Evolutionary conservation across 2,888 invertebrate genomes (phyloP).

Genomic region (Agonum fuliginosum): DNA sequence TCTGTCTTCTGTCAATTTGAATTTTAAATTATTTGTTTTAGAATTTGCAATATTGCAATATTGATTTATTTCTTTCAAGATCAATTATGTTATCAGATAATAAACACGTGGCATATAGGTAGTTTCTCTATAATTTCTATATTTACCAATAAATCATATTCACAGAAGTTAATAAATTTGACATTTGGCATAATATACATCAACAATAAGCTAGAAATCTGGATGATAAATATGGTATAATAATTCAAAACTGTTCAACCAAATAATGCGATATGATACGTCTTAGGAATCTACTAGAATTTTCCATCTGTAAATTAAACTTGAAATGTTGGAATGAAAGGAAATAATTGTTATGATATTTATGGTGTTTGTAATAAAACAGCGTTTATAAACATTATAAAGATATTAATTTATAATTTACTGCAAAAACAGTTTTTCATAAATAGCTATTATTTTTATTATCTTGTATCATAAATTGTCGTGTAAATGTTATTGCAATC

Average conservation of each 20-base stretch:
- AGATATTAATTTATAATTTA: conserved; percentile 30
- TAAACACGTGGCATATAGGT: background rate
- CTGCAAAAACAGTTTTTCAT: background rate
- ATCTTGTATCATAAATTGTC: background rate
- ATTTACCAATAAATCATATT: background rate
- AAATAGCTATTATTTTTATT: background rate
- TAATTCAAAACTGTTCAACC: conserved; percentile 25
- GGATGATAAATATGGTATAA: conserved; percentile 18
- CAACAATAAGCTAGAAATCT: background rate
- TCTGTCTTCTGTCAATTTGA: too few relatives aligned
- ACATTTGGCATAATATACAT: conserved; percentile 24
- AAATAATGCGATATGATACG: conserved; percentile 9
- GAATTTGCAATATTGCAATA: background rate
- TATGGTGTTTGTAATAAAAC: conserved; percentile 19
- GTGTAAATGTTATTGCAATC: background rate
- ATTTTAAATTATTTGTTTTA: too few relatives aligned
- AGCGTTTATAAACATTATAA: conserved; percentile 30
- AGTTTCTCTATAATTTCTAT: too few relatives aligned
- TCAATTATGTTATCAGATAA: too few relatives aligned
- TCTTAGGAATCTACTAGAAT: background rate
- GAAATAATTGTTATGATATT: conserved; percentile 25
- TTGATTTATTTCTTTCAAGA: background rate
- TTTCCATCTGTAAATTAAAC: background rate
- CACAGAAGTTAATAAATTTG: conserved; percentile 18
- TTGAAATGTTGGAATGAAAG: conserved; percentile 14